phyloP scores from a whole-genome alignment of 1,140 invertebrate genomes.

The Drosophila nigromelanica region DNA sequence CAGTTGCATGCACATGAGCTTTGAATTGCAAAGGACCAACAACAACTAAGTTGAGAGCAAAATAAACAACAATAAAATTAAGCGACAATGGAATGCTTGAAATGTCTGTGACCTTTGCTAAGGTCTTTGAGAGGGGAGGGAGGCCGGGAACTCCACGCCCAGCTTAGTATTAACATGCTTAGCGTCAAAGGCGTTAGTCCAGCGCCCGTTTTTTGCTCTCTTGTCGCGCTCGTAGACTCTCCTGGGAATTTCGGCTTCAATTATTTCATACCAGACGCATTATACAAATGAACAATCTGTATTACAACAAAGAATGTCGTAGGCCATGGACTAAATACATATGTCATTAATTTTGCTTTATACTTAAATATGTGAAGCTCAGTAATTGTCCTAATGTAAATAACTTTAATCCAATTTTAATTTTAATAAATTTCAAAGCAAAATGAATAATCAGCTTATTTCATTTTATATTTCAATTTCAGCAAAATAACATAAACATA shows the following conservation, averaged over 20 bases:
- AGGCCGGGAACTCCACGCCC: background rate
- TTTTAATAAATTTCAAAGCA: no score
- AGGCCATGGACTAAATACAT: constrained; percentile 8
- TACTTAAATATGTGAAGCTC: background rate
- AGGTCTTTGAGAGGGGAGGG: background rate
- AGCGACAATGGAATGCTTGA: constrained; percentile 69
- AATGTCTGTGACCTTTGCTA: constrained; percentile 75
- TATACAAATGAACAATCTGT: constrained; percentile 60
- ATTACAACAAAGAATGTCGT: constrained; percentile 35
- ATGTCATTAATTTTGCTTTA: constrained; percentile 8
- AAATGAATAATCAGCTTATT: no score
- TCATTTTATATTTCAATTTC: no score
- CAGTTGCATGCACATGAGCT: constrained; percentile 54
- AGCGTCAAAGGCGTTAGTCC: constrained; percentile 41
- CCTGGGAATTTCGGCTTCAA: constrained; percentile 48
- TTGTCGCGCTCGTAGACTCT: constrained; percentile 44
- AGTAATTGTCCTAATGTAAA: background rate
- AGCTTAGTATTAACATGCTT: background rate
- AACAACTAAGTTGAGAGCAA: constrained; percentile 20
- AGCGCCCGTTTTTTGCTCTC: constrained; percentile 10
- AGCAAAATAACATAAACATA: no score
- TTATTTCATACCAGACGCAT: constrained; percentile 62
- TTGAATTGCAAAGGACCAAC: constrained; percentile 9
- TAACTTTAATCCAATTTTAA: background rate
- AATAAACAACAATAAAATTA: constrained; percentile 57